phyloP scores from a whole-genome alignment of 2,113 vertebrate species.

The Diadophis punctatus region DNA sequence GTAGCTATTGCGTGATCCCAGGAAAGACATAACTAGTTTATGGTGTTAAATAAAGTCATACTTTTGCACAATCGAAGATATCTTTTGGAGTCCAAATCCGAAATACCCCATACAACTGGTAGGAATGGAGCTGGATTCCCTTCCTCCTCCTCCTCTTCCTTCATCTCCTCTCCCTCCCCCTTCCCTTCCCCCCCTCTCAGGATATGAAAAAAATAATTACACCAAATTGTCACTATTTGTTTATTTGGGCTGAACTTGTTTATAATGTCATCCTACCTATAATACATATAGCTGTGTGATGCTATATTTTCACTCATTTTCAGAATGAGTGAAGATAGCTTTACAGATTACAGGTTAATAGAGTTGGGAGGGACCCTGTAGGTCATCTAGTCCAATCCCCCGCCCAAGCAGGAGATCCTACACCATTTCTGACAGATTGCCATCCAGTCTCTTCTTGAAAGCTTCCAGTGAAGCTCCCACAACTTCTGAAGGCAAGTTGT shows the following conservation, averaged over 20 bases:
- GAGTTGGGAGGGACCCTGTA: too few species aligned
- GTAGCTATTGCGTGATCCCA: background rate
- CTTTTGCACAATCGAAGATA: background rate
- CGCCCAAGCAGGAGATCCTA: too few species aligned
- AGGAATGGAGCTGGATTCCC: too few species aligned
- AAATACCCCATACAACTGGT: too few species aligned
- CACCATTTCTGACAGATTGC: too few species aligned
- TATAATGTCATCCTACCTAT: background rate
- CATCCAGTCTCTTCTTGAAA: too few species aligned
- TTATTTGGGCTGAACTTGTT: background rate
- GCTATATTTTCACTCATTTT: background rate
- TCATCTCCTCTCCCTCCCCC: too few species aligned
- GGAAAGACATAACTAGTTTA: background rate
- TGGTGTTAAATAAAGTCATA: background rate
- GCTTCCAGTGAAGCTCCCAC: too few species aligned
- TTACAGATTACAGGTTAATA: too few species aligned
- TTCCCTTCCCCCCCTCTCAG: background rate
- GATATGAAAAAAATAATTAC: background rate
- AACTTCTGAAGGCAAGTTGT: too few species aligned
- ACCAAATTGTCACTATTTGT: background rate
- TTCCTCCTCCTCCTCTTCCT: background rate
- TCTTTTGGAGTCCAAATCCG: background rate
- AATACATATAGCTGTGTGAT: background rate
- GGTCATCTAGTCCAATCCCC: too few species aligned
- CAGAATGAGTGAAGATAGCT: background rate